Evolutionary conservation across 2,888 invertebrate genomes (phyloP), one percentile per base, ranked within the genome.

Genomic region (Phragmatobia fuliginosa): DNA sequence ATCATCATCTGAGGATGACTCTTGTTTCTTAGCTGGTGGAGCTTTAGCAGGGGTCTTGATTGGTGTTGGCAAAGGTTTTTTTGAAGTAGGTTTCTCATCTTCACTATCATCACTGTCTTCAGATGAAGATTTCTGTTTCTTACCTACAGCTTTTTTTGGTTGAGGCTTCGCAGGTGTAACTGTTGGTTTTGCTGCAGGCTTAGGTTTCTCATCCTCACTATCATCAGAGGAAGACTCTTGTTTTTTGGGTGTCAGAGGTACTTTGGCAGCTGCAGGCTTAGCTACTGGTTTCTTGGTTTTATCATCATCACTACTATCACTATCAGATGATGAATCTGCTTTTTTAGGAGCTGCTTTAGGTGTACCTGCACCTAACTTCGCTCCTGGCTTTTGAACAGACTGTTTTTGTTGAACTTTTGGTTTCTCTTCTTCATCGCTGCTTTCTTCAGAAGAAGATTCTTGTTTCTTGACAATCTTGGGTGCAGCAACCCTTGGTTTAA

Each of bases 391-490:
- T 61, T 67, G 70, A 56, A 16, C 0, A 33, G 64, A 49, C 36
- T 58, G 41, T 56, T 67, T 67, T 64, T 60, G 70, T 64, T 59
- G 87, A 5, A 85, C 84, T 86, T 71, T 71, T 3, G 70, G 60
- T 52, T 71, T 71, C 33, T 67, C 67, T 49, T 90, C 89, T 92
- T 83, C 84, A 71, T 82, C 81, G 74, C 83, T 84, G 14, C 80
- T 82, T 8, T 92, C 92, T 65, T 89, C 90, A 36, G 92, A 90
- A 25, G 90, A 92, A 11, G 91, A 88, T 69, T 87, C 87, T 77
- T 85, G 82, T 76, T 88, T 88, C 64, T 86, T 88, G 45, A 79
- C 80, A 70, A 83, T 79, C 74, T 79, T 81, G 1, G 79, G 76
- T 68, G 82, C 81, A 70, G 76, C 70, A 58, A 74, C 83, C 75